phyloP scores from a whole-genome alignment of 2,113 vertebrate genomes.

The Nyctibius bracteatus region DNA sequence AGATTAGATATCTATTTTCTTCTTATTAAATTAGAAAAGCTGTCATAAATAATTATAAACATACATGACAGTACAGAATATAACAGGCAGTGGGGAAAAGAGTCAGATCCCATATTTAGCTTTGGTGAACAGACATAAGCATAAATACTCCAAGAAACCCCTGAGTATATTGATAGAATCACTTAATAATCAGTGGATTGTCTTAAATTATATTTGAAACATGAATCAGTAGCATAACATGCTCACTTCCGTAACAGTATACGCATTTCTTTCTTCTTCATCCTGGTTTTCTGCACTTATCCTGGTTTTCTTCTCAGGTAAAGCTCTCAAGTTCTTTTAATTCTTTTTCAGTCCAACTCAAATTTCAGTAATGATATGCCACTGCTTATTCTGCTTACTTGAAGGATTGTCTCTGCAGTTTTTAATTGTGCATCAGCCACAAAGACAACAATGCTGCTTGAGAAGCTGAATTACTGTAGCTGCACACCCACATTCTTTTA shows the following conservation, averaged over 20 bases:
- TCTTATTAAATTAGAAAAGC: neutral
- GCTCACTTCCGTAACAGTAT: neutral
- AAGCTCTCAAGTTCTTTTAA: neutral
- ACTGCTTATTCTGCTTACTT: neutral
- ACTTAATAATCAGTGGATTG: neutral
- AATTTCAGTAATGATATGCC: neutral
- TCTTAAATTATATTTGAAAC: neutral
- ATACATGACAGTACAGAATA: neutral
- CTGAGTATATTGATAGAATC: neutral
- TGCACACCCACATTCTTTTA: neutral
- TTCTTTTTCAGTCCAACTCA: neutral
- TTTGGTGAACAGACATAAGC: neutral
- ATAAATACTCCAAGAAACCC: neutral
- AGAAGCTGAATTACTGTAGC: neutral
- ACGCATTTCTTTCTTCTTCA: neutral
- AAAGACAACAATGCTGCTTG: neutral
- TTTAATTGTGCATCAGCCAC: neutral
- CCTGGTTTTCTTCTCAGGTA: neutral
- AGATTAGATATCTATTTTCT: neutral
- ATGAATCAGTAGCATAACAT: neutral
- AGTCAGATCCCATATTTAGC: neutral
- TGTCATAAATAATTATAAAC: neutral
- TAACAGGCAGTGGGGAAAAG: neutral
- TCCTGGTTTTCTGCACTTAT: neutral
- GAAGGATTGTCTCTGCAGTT: neutral